Evolutionary conservation across 2,113 vertebrate genomes (phyloP).

Genomic region (Centrocercus urophasianus): DNA sequence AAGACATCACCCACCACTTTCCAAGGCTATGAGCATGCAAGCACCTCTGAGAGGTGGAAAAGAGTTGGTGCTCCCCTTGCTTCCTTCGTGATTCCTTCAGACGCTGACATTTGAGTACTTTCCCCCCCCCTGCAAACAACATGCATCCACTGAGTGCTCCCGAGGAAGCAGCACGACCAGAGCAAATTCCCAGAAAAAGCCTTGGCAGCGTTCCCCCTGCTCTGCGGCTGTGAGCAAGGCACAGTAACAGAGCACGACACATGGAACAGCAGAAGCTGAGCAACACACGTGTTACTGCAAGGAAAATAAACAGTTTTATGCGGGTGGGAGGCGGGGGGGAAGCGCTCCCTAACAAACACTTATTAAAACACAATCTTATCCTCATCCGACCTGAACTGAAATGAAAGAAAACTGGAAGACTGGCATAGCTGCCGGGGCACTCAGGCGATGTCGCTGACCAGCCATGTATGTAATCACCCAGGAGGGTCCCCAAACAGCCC

Average conservation of each 20-base stretch:
- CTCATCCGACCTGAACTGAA: neutral
- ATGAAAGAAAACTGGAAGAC: neutral
- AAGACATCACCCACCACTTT: neutral
- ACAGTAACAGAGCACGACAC: constrained; percentile 7
- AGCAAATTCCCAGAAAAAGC: constrained; percentile 32
- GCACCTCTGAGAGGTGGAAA: neutral
- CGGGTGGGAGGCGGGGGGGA: neutral
- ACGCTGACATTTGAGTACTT: neutral
- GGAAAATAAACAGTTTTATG: neutral
- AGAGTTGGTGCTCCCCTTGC: neutral
- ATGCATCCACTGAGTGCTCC: neutral
- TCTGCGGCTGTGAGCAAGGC: neutral
- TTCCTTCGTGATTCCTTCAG: neutral
- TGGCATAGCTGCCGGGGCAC: neutral
- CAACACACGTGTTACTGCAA: neutral
- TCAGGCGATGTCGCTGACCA: neutral
- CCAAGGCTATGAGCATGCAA: accelerated
- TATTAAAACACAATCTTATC: constrained; percentile 1
- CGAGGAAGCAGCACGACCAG: neutral
- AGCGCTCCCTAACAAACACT: constrained; percentile 13
- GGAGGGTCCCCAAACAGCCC: neutral
- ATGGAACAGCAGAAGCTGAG: constrained; percentile 42
- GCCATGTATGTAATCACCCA: neutral
- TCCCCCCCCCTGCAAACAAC: neutral
- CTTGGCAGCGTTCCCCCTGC: neutral